Evolutionary conservation across 92 coral and sea anemone species (phyloP).

Genomic region (Bergia sp.): DNA sequence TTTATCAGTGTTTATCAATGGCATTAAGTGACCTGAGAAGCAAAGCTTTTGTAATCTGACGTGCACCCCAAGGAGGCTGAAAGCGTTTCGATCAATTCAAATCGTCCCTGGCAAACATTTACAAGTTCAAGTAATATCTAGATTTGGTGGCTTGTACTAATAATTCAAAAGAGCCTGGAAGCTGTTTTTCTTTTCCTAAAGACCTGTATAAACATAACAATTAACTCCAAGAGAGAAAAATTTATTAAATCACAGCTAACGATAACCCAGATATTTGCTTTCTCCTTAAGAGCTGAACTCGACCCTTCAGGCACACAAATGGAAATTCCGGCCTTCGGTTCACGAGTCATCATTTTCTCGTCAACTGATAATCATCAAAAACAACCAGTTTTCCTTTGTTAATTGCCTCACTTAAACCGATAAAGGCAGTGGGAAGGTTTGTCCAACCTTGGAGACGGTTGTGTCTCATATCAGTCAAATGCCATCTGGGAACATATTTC

Average conservation of each 20-base stretch:
- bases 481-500: slow-evolving; percentile 42
- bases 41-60: not conserved
- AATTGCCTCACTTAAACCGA: slow-evolving; percentile 41
- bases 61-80: not conserved
- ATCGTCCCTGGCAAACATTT: not conserved
- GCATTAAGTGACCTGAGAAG: not conserved
- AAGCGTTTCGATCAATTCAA: not conserved
- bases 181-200: not conserved
- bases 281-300: not conserved
- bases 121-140: not conserved
- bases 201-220: not conserved
- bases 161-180: not conserved
- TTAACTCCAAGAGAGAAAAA: not conserved
- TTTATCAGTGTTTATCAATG: not conserved
- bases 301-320: slow-evolving; percentile 7
- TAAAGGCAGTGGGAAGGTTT: slow-evolving; percentile 31
- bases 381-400: slow-evolving; percentile 31
- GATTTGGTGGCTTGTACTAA: not conserved
- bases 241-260: not conserved
- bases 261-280: not conserved
- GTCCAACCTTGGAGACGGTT: slow-evolving; percentile 3
- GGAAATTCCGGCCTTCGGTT: slow-evolving; percentile 17
- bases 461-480: slow-evolving; percentile 9
- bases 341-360: slow-evolving; percentile 27
- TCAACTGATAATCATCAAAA: slow-evolving; percentile 40